Evolutionary conservation across 2,797 vertebrate genomes (phyloP), one percentile per base, ranked within the genome.

Genomic region (Megalops cyprinoides): DNA sequence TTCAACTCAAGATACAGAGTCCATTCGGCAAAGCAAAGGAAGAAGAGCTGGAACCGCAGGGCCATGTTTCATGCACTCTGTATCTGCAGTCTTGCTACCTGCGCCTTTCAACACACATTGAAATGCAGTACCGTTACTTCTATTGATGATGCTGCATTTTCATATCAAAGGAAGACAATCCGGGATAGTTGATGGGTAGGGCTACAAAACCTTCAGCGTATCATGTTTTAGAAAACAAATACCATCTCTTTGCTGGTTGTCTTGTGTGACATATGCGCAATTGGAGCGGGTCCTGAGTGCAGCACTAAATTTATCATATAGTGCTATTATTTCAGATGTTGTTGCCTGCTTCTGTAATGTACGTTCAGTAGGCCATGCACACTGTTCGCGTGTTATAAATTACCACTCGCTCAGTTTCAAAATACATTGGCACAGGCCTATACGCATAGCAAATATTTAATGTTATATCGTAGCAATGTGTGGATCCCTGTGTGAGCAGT

Each of bases 1-100:
- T 90, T 88, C 89, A 91, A 65, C 77, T 77, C 75, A 85, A 88
- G 89, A 91, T 89, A 87, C 87, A 85, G 88, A 78, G 73, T 56
- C 79, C 76, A 58, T 79, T 76, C 58, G 49, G 73, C 74, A 46
- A 85, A 74, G 65, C 82, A 53, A 53, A n/a, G 76, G 55, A 60
- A 82, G 77, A 74, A 84, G 87, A 90, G 78, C 84, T 15, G 44
- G 77, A 48, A 44, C 55, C 34, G 46, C 25, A 67, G 51, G 75
- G 18, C 51, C 60, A 28, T n/a, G 62, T 67, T 25, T 71, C 81
- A 60, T 46, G 49, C 55, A 67, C 69, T 77, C 51, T 48, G 6
- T 78, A 10, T 44, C 23, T 10, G 81, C 75, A 75, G 76, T 53
- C 48, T 79, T 34, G 56, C 39, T 65, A 77, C 79, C 12, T n/a